Conservation (phyloP, 2,888 invertebrate genomes). For the Halictus ligatus region DNA sequence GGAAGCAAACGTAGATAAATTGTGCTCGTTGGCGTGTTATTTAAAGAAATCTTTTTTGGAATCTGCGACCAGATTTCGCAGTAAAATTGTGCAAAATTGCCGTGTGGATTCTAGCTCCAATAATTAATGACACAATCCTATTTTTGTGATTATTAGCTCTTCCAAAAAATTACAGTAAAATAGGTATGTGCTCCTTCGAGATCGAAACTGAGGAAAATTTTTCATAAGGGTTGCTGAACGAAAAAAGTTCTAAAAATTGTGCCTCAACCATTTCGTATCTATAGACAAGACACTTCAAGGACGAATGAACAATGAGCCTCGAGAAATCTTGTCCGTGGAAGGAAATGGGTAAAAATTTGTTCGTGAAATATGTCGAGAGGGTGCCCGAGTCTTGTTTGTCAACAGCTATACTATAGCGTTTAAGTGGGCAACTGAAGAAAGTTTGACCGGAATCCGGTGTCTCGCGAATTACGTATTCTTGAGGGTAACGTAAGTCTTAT, state of each 20-base stretch:
- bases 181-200: no score
- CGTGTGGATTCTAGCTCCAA: not conserved
- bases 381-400: not conserved
- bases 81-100: not conserved
- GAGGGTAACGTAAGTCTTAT: not conserved
- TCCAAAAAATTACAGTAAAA: no score
- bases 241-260: not conserved
- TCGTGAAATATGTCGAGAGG: not conserved
- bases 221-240: not conserved
- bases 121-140: not conserved
- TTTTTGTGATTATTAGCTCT: no score
- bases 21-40: not conserved
- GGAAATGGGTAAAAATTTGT: not conserved
- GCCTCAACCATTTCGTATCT: not conserved
- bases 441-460: not conserved
- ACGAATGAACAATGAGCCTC: not conserved
- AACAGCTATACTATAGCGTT: not conserved
- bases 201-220: not conserved
- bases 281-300: not conserved
- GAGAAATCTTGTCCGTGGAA: not conserved
- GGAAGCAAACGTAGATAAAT: not conserved
- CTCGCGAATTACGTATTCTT: not conserved
- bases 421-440: not conserved
- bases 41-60: not conserved
- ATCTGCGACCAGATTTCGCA: not conserved